These are phyloP conservation scores for Microcebus tavaratra DNA, from an alignment of 2,113 vertebrate species.

Conservation along the genomic window DNA sequence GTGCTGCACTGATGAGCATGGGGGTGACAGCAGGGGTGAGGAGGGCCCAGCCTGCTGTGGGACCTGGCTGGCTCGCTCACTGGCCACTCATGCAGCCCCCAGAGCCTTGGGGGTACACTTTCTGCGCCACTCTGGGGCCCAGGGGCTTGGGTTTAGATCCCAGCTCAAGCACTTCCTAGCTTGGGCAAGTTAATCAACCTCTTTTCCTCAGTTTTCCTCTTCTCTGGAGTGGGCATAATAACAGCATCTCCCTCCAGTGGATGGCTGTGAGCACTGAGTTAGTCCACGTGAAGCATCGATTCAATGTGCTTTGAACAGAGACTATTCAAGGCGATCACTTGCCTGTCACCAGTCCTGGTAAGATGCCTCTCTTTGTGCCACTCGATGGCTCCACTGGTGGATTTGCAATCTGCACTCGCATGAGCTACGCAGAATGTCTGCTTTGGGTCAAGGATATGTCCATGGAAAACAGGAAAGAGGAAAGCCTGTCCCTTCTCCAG, in stretches of 20 bases:
- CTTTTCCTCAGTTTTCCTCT: not conserved
- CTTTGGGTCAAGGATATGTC: not conserved
- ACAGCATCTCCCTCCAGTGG: not conserved
- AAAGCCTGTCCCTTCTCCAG: not conserved
- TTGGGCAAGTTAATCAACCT: not conserved
- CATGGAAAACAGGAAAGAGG: not conserved
- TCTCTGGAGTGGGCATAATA: not conserved
- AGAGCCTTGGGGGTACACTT: not conserved
- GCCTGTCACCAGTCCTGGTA: too few relatives aligned
- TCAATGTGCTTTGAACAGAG: not conserved
- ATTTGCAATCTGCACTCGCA: not conserved
- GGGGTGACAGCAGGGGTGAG: not conserved
- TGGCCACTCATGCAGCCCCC: not conserved
- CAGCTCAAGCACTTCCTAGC: not conserved
- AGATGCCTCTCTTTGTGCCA: not conserved
- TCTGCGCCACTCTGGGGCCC: not conserved
- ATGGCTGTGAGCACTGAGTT: not conserved
- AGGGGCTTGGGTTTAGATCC: not conserved
- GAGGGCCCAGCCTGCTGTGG: not conserved
- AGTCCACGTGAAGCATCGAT: not conserved
- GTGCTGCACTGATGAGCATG: not conserved
- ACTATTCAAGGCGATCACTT: accelerated
- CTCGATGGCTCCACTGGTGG: not conserved
- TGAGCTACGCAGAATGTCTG: not conserved
- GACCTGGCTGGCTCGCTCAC: not conserved